Conservation (phyloP, 2,797 vertebrate species). For the Gymnoscopelus microlampas region DNA sequence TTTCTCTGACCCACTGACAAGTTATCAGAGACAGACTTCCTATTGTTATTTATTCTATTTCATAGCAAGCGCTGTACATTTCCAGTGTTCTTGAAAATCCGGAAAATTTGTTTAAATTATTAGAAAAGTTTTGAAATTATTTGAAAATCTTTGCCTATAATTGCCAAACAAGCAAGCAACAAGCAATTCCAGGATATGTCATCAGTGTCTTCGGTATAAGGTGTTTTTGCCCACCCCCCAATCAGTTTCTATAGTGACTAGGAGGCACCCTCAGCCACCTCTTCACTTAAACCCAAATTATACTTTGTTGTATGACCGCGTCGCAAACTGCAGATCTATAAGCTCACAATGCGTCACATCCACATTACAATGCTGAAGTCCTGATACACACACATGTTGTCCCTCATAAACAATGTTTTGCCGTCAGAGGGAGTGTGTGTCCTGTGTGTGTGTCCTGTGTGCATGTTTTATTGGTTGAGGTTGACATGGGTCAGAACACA, state of each 20-base stretch:
- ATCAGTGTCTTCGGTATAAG: not conserved
- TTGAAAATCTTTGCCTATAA: not conserved
- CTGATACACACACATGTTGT: conserved; percentile 32
- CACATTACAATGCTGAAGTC: conserved; percentile 29
- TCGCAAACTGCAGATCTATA: too few species aligned
- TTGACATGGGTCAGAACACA: conserved; percentile 51
- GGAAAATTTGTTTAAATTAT: too few species aligned
- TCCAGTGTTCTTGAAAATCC: too few species aligned
- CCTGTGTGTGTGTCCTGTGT: conserved; percentile 29
- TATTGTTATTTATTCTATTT: too few species aligned
- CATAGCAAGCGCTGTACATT: too few species aligned
- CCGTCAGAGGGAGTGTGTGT: conserved; percentile 49
- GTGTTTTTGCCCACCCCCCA: not conserved
- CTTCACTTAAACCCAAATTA: too few species aligned
- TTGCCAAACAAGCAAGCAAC: not conserved
- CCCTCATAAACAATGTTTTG: conserved; percentile 54
- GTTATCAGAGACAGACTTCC: too few species aligned
- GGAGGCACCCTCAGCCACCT: too few species aligned
- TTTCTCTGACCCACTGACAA: too few species aligned
- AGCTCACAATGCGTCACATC: too few species aligned
- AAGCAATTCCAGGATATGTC: not conserved
- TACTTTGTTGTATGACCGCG: too few species aligned
- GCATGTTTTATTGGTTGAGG: conserved; percentile 53
- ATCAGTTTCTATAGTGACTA: not conserved
- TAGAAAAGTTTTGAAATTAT: too few species aligned